Conservation (phyloP, 2,888 invertebrate species). For the Ennomos fuscantarius region DNA sequence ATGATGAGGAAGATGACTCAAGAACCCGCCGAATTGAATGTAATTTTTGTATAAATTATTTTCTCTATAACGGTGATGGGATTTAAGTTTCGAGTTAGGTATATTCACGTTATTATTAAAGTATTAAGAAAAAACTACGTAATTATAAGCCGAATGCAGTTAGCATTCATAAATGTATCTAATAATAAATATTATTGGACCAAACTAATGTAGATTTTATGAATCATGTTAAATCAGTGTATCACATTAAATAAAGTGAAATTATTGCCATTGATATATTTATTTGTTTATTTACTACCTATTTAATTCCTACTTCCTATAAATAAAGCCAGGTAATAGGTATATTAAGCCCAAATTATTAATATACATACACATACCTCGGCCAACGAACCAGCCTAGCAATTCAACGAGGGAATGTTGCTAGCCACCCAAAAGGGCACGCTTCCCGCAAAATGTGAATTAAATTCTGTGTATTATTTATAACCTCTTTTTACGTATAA, state of each 20-base stretch:
- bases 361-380: too few species aligned
- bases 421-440: too few species aligned
- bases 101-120: constrained; percentile 33
- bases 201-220: constrained; percentile 79
- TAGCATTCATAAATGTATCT: constrained; percentile 59
- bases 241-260: constrained; percentile 63
- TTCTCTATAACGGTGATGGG: constrained; percentile 69
- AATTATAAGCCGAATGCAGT: constrained; percentile 62
- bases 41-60: constrained; percentile 50
- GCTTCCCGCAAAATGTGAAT: too few species aligned
- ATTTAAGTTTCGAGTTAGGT: constrained; percentile 35
- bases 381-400: too few species aligned
- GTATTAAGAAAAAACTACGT: constrained; percentile 32
- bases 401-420: too few species aligned
- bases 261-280: constrained; percentile 57
- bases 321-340: too few species aligned
- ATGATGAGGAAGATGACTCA: constrained; percentile 42
- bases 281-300: constrained; percentile 1
- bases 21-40: constrained; percentile 63
- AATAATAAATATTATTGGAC: constrained; percentile 65
- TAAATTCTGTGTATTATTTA: too few species aligned
- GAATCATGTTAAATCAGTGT: constrained; percentile 51
- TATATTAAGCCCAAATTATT: too few species aligned
- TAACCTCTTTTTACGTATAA: too few species aligned
- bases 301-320: neutral